Base-by-base conservation (phyloP, 2,797 vertebrate genomes). In the Hydrophis major region DNA sequence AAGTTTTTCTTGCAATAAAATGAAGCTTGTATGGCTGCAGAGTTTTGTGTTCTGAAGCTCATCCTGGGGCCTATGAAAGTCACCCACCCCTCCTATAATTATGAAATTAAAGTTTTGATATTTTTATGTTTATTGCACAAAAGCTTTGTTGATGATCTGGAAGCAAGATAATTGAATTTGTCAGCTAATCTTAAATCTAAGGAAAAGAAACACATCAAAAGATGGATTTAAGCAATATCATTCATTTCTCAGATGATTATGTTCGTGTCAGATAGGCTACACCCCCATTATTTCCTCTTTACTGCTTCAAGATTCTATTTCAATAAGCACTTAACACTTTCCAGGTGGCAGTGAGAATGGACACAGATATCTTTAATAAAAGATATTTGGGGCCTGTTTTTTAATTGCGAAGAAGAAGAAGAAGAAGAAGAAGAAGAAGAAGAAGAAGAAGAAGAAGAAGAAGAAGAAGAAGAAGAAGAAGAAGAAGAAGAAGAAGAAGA, bases 1-100 rank as follows among this genome's bases (percentile, higher is more conserved):
- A 93, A 93, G 92, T 91, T 94, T 93, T 53, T 90, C 78, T 90
- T 88, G 60, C 86, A 89, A 92, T 95, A 94, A 96, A 94, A 90
- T 92, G 93, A 63, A 91, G 92, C 93, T 94, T 0, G 3, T 88
- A 88, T 42, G 16, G 47, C 8, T 61, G 47, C 14, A 83, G 28
- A 59, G 27, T 20, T 28, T 78, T 88, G 16, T 61, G 74, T 83
- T 53, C 25, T 83, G 13, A 53, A 27, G 27, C 14, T 6, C 13
- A 6, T 89, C 25, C n/a, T 50, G 14, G 83, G 37, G 1, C 28
- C 25, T 37, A 90, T 4, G 60, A 60, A 83, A 47, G 37, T 88
- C 88, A 10, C 8, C 63, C 6, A 55, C 10, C 12, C 18, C 1
- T 60, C 20, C 59, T 86, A 87, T 88, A 88, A 93, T 91, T 92